Base-by-base conservation (phyloP, 92 coral and sea anemone species). In the Phenganax marumi region DNA sequence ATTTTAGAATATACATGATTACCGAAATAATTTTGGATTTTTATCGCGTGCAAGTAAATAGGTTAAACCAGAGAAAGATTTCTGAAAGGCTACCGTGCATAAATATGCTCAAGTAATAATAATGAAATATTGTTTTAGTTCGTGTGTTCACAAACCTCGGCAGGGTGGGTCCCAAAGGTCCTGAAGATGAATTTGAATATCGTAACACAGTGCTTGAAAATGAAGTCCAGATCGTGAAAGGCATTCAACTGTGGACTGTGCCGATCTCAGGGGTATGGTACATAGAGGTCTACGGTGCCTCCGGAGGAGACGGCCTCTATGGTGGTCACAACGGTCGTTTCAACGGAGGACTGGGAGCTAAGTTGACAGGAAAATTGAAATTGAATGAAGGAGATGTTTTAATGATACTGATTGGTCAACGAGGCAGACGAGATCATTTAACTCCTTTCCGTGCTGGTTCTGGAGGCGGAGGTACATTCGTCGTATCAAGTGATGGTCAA, bases 391-490 rank as follows among this genome's bases (percentile, higher is more conserved):
- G 94, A 39, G 89, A 91, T 56, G 75, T 84, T 50, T 80, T 94
- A 6, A 94, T 86, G 90, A 90, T 94, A 46, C 77, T 92, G 87
- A 87, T 94, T 76, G 98, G 97, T 55, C 97, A 94, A 58, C 90
- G 92, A 70, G 98, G 98, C 13, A 64, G 65, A 89, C 90, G 93
- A 64, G 98, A 94, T 68, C 81, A 76, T 18, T 23, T 86, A 6
- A 81, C 87, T 26, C 84, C 90, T 6, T 89, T 86, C 48, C 93
- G 97, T 50, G 94, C 98, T 24, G 98, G 98, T 58, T 93, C 94
- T 70, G 98, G 98, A 26, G 98, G 98, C 19, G 98, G 98, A 10
- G 98, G 97, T 55, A 90, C 98, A 49, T 94, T 92, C 81, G 93
- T 94, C 46, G 91, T 94, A 71, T 85, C 88, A 69, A 74, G 83